These are phyloP conservation scores for Caenorhabditis tropicalis DNA, from an alignment of 1,140 invertebrate species.

Conservation along the genomic window DNA sequence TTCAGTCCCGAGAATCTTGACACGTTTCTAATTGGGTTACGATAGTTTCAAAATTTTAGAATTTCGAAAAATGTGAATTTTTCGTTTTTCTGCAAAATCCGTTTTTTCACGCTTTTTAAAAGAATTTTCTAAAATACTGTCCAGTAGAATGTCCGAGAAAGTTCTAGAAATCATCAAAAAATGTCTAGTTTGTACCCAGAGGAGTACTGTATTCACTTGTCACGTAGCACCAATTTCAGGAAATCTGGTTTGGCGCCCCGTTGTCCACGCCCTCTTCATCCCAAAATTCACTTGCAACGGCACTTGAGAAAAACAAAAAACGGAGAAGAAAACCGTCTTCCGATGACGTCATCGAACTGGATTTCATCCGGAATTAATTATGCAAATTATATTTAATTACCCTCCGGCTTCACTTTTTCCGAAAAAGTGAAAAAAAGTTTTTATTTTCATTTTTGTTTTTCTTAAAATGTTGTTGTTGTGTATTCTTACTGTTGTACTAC, in stretches of 20 bases:
- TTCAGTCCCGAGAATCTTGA: too few species aligned
- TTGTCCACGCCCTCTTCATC: not conserved
- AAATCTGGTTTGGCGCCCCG: constrained; percentile 18
- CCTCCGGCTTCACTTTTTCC: not conserved
- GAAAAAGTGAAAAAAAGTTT: not conserved
- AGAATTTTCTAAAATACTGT: too few species aligned
- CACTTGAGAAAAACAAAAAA: not conserved
- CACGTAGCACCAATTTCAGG: not conserved
- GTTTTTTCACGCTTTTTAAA: too few species aligned
- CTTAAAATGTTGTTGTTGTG: not conserved
- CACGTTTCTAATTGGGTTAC: too few species aligned
- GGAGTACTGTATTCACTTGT: too few species aligned
- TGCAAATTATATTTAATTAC: not conserved
- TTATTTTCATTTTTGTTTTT: not conserved
- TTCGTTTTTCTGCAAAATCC: too few species aligned
- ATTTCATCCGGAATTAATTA: constrained; percentile 25
- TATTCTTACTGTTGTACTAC: not conserved
- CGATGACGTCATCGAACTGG: constrained; percentile 32
- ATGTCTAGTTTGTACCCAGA: too few species aligned
- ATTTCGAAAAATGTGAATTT: too few species aligned
- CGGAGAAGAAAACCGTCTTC: not conserved
- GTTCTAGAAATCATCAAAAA: too few species aligned
- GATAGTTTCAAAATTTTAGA: too few species aligned
- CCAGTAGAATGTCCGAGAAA: not conserved
- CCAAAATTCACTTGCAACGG: not conserved